Base-by-base conservation (phyloP, 1,140 invertebrate genomes). In the Vanessa tameamea region DNA sequence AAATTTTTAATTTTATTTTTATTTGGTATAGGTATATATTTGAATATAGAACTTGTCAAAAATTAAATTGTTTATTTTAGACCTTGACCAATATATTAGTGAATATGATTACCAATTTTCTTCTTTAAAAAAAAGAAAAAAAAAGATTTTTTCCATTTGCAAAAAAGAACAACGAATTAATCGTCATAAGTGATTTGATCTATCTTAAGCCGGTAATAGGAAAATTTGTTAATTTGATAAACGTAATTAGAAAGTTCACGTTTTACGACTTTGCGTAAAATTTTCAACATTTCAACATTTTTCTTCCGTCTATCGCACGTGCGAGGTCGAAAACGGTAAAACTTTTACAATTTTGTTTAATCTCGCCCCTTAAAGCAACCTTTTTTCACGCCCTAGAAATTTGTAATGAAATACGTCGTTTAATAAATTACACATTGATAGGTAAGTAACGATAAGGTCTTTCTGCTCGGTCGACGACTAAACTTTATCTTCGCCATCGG, bases 401-500 rank as follows among this genome's bases (percentile, higher is more conserved):
- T 81, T 79, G 55, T 77, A 79, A 82, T 75, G 76, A 78, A 80
- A 83, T 80, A 69, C 64, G 69, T 64, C 79, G 71, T 76, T 78
- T 81, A 82, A 82, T 82, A 85, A 82, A 85, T 82, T 83, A 77
- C 75, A 72, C 69, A 72, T 78, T 74, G 78, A 82, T 76, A 69
- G 64, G 64, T 66, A 76, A 78, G 73, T 76, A 47, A 67, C 50
- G 59, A 74, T 65, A 69, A 57, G 20, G 51, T 61, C 50, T 73
- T 61, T 71, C 65, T 43, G 26, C 57, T 55, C 16, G 13, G 43
- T 2, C n/a, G 43, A 57, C 50, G 51, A 55, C 13, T 31, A 57
- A 73, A 73, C 13, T 73, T 68, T 55, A 26, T 59, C 12, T 6
- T 65, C 43, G 26, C n/a, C 14, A 64, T 47, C 16, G 14, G 43